phyloP scores from a whole-genome alignment of 2,113 vertebrate species.

The Syngnathus floridae region DNA sequence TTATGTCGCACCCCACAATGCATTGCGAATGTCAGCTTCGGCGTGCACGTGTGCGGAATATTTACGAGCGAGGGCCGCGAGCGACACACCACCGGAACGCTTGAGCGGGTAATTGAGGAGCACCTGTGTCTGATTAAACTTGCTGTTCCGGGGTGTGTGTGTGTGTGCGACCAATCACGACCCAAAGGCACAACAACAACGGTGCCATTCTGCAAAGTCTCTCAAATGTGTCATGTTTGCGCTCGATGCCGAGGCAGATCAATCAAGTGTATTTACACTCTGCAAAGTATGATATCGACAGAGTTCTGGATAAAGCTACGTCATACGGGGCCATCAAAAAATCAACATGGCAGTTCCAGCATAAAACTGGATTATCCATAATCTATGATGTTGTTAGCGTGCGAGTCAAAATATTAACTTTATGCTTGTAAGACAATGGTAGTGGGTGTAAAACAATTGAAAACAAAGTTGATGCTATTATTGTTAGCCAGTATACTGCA shows the following conservation, averaged over 20 bases:
- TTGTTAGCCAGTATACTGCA: no score
- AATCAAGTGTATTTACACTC: neutral
- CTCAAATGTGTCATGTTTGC: neutral
- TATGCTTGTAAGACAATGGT: no score
- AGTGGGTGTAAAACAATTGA: no score
- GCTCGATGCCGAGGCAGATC: neutral
- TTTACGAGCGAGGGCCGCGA: slow-evolving; percentile 53
- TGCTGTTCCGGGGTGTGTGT: slow-evolving; percentile 38
- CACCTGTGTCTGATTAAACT: slow-evolving; percentile 59
- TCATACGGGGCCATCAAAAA: neutral
- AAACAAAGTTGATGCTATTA: no score
- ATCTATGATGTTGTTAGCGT: no score
- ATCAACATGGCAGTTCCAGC: neutral
- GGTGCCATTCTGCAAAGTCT: neutral
- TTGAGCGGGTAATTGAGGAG: slow-evolving; percentile 48
- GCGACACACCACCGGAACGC: slow-evolving; percentile 35
- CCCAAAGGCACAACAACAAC: slow-evolving; percentile 23
- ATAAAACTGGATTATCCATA: no score
- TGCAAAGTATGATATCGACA: neutral
- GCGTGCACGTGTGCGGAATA: slow-evolving; percentile 36
- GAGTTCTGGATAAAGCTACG: neutral
- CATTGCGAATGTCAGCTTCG: slow-evolving; percentile 28
- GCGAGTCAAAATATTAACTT: no score
- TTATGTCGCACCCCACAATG: slow-evolving; percentile 39
- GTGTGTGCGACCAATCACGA: slow-evolving; percentile 31